These are phyloP conservation scores for Caenorhabditis brenneri DNA, from an alignment of 1,140 invertebrate species.

Conservation along the genomic window DNA sequence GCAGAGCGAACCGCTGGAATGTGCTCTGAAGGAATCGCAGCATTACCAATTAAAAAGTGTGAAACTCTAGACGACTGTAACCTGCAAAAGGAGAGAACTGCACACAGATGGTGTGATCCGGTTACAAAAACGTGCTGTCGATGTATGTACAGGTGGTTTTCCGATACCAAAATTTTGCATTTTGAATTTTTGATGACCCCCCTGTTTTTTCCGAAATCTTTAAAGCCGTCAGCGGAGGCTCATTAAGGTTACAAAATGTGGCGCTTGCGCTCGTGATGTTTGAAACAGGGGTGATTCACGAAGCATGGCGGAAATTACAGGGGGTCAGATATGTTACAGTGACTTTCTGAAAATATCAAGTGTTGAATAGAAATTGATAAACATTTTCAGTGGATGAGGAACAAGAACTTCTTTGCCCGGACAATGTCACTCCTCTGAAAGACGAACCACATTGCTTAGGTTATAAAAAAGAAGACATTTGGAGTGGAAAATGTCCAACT, in stretches of 20 bases:
- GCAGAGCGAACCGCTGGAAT: background rate
- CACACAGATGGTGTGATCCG: conserved; percentile 8
- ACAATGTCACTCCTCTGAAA: background rate
- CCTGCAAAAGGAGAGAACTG: too few species aligned
- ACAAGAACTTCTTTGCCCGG: background rate
- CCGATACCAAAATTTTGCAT: too few species aligned
- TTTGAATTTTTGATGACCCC: too few species aligned
- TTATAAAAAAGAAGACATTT: background rate
- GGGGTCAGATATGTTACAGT: too few species aligned
- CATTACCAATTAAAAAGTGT: background rate
- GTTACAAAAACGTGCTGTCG: background rate
- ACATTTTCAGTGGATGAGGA: background rate
- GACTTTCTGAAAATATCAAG: too few species aligned
- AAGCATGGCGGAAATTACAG: too few species aligned
- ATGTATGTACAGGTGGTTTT: conserved; percentile 28
- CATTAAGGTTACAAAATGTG: too few species aligned
- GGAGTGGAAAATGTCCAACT: background rate
- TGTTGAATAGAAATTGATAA: too few species aligned
- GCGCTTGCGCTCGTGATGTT: too few species aligned
- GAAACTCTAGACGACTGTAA: conserved; percentile 12
- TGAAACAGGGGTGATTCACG: too few species aligned
- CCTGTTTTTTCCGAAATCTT: too few species aligned
- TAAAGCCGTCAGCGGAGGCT: too few species aligned
- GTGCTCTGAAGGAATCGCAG: background rate
- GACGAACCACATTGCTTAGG: background rate